Conservation (phyloP, 2,797 vertebrate species). For the Silurus lanzhouensis region DNA sequence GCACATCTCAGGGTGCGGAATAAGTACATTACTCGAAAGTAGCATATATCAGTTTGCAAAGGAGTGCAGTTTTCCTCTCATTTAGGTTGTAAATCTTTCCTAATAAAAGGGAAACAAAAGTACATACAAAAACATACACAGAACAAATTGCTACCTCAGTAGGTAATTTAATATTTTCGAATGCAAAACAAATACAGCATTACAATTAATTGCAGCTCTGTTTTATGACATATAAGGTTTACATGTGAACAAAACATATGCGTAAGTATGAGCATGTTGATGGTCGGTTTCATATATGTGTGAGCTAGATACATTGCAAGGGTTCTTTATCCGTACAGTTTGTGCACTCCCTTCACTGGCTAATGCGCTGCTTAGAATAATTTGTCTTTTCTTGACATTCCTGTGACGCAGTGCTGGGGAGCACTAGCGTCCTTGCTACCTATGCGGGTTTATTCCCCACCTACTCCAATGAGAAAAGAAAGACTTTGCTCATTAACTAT, state of each 20-base stretch:
- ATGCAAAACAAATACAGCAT: neutral
- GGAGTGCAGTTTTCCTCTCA: conserved; percentile 18
- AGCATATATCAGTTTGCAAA: conserved; percentile 41
- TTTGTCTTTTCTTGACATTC: conserved; percentile 68
- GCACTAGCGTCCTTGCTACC: conserved; percentile 52
- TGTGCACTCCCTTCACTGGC: conserved; percentile 40
- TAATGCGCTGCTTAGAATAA: conserved; percentile 57
- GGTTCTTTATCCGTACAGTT: conserved; percentile 54
- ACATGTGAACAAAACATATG: neutral
- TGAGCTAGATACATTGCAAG: neutral
- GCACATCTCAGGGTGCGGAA: conserved; percentile 42
- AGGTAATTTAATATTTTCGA: conserved; percentile 23
- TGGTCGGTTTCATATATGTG: conserved; percentile 5
- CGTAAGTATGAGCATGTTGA: conserved; percentile 20
- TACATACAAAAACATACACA: neutral
- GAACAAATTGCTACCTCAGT: conserved; percentile 19
- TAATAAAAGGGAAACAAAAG: neutral
- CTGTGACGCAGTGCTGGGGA: conserved; percentile 58
- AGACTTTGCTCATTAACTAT: conserved; percentile 70
- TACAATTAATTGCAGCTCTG: neutral
- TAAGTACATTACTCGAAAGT: conserved; percentile 33
- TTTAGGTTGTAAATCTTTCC: conserved; percentile 12
- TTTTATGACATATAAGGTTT: neutral
- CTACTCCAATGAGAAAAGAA: conserved; percentile 55
- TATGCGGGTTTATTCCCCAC: conserved; percentile 60